These are phyloP conservation scores for Lasiommata megera DNA, from an alignment of 2,888 invertebrate genomes.

Conservation along the genomic window DNA sequence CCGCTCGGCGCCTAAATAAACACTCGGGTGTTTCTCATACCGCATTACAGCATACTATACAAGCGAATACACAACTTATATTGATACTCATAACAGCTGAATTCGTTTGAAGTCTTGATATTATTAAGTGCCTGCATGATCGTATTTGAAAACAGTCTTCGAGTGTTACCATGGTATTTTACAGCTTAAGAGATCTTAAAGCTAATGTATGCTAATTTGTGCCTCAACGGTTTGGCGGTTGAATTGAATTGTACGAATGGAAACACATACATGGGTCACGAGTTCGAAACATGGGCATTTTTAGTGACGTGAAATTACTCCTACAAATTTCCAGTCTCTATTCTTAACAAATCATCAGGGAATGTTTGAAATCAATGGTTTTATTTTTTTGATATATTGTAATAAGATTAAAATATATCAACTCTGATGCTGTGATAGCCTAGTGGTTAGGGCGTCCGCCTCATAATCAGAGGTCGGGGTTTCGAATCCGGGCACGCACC, in stretches of 20 bases:
- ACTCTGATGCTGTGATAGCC: no score
- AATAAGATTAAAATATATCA: no score
- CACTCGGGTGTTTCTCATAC: constrained; percentile 39
- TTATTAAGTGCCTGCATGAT: not conserved
- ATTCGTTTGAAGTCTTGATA: not conserved
- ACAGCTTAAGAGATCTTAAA: constrained; percentile 26
- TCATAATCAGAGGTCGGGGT: no score
- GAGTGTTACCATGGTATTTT: constrained; percentile 20
- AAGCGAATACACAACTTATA: constrained; percentile 19
- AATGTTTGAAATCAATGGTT: no score
- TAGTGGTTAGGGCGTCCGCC: no score
- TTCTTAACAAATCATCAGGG: no score
- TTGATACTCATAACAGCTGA: constrained; percentile 6
- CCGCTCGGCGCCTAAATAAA: constrained; percentile 58
- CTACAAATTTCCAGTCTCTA: no score
- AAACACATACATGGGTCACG: not conserved
- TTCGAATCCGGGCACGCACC: no score
- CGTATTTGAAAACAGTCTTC: constrained; percentile 12
- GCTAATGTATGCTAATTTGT: constrained; percentile 7
- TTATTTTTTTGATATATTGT: no score
- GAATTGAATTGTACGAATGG: not conserved
- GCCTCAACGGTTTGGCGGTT: not conserved
- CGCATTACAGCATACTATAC: not conserved
- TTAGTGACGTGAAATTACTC: no score
- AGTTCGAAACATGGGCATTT: not conserved